These are phyloP conservation scores for Anguilla marmorata DNA, from an alignment of 2,797 vertebrate species.

Conservation along the genomic window DNA sequence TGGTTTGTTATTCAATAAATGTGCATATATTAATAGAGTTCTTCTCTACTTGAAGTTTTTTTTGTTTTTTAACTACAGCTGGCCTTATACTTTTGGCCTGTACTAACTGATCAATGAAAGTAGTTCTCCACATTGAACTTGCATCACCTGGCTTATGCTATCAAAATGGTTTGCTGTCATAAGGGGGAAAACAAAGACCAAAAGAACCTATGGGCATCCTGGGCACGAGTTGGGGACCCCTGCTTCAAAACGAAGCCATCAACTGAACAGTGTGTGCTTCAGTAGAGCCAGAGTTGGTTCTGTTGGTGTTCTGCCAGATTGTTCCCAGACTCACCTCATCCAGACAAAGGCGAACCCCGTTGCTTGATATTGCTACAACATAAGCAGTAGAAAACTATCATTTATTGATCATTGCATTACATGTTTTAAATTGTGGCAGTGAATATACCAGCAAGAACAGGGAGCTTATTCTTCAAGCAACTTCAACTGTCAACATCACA, in stretches of 20 bases:
- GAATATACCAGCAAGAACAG: conserved; percentile 83
- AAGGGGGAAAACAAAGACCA: background rate
- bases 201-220: too few relatives aligned
- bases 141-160: background rate
- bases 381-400: conserved; percentile 93
- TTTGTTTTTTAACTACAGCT: too few relatives aligned
- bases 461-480: conserved; percentile 73
- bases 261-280: background rate
- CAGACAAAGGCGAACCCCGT: conserved; percentile 6
- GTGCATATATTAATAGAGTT: too few relatives aligned
- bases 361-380: conserved; percentile 69
- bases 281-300: background rate
- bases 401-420: conserved; percentile 95
- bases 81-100: too few relatives aligned
- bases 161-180: background rate
- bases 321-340: background rate
- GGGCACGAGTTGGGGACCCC: too few relatives aligned
- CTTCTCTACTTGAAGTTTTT: too few relatives aligned
- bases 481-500: conserved; percentile 76
- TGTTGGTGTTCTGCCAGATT: background rate
- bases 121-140: background rate
- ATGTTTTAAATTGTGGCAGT: conserved; percentile 92
- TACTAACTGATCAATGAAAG: background rate
- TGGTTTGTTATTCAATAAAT: too few relatives aligned
- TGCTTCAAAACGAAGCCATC: background rate